Base-by-base conservation (phyloP, 1,140 invertebrate species). In the Drosophila pachea region DNA sequence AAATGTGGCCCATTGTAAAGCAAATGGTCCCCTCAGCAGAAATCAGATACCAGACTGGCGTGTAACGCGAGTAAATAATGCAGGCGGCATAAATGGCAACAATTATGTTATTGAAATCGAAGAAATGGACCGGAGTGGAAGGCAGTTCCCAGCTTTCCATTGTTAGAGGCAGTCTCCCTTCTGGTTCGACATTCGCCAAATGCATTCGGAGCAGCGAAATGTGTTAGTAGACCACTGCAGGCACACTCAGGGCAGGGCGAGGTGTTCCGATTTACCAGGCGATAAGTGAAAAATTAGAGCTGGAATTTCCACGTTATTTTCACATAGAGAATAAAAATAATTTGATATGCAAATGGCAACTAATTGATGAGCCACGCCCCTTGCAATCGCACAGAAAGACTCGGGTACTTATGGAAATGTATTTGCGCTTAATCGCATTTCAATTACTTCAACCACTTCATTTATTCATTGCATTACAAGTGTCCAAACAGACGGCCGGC, bases 381-480 rank as follows among this genome's bases (percentile, higher is more conserved):
- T 14, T 32, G 38, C 32, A 7, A 7, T 22, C 7, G 11, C 12
- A 22, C 4, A n/a, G 35, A 31, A 48, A 47, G 9, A 8, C 22
- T 35, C 40, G 12, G 48, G 40, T 32, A 49, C 53, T 64, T 63
- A 64, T 69, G 61, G 53, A 53, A 67, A 67, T 71, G 52, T 52
- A 61, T 61, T 49, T 48, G 33, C 43, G 59, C 66, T 83, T 84
- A 83, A 83, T 83, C 79, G 79, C 81, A 76, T 79, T 83, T 84
- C 79, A 83, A 83, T 83, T 83, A 84, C 78, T 83, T 84, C 49
- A 84, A 79, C 73, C 79, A 83, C 79, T 84, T 83, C 78, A 84
- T 83, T 83, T 84, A 83, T 83, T 83, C 79, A 84, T 76, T 75
- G 79, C 60, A 84, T 76, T 76, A 84, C 79, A 83, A 82, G 76